Base-by-base conservation (phyloP, 30 jellyfish, hydroid and myxozoan genomes). In the Hydractinia symbiolongicarpus region DNA sequence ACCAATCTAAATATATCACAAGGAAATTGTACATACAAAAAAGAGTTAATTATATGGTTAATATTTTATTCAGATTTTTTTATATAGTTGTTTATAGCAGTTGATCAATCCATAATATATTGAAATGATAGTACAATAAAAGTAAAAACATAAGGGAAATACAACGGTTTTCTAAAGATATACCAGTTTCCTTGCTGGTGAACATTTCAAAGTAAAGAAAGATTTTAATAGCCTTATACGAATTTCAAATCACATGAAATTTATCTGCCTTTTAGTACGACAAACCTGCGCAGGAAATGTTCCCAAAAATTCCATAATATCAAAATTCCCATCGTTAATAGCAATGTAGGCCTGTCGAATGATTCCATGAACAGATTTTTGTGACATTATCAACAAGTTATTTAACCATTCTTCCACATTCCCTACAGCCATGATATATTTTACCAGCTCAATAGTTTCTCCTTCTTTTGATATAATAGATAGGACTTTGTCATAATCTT, bases 361-460 rank as follows among this genome's bases (percentile, higher is more conserved):
- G 73, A 89, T 92, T 4, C 79, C 72, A 57, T 89, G 97, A 8
- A 89, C 77, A 19, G 97, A 89, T 15, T 71, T 56, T 44, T 84
- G 78, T 10, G 95, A 88, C 61, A 67, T 87, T 57, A 81, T 72
- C 7, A 89, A 81, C 79, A 89, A 72, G 50, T 66, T 61, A 15
- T 92, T 92, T 7, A 89, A 87, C 97, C 97, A 89, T 10, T 6
- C 81, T 84, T 89, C 97, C 13, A 89, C 97, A 79, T 89, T 89
- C 50, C 97, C 97, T 83, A 70, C 84, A 5, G 97, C 97, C 55
- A 89, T 76, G 30, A 89, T 95, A 10, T 82, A 55, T 55, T 89
- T 89, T 50, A 84, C 89, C 84, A 89, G 61, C 4, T 53, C 21
- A 1, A 89, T 85, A 60, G 78, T 86, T 66, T 89, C 97, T 20